phyloP scores from a whole-genome alignment of 2,888 invertebrate genomes.

The Metopia argyrocephala region DNA sequence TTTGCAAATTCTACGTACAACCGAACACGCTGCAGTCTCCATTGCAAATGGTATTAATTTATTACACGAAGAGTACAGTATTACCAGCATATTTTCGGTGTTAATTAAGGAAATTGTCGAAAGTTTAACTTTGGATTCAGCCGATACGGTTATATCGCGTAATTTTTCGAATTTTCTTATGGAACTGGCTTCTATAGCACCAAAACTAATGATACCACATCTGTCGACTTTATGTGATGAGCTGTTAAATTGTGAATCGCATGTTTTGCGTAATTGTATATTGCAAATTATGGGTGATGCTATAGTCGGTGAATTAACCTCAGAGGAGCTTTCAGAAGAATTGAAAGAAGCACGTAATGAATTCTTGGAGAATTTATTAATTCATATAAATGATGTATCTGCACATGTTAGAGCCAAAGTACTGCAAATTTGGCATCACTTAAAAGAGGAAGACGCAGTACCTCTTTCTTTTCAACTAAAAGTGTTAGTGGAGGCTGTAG shows the following conservation, averaged over 20 bases:
- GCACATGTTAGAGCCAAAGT: conserved; percentile 92
- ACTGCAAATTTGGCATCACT: conserved; percentile 88
- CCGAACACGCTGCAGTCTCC: conserved; percentile 73
- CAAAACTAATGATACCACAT: conserved; percentile 77
- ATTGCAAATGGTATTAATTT: conserved; percentile 76
- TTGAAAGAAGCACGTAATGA: conserved; percentile 86
- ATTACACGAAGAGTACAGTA: conserved; percentile 76
- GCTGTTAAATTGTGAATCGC: conserved; percentile 80
- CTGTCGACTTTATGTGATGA: conserved; percentile 76
- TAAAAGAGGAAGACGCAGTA: conserved; percentile 88
- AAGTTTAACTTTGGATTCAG: conserved; percentile 72
- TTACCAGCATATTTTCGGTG: conserved; percentile 75
- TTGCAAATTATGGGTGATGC: conserved; percentile 91
- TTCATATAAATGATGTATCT: conserved; percentile 90
- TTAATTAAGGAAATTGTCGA: conserved; percentile 77
- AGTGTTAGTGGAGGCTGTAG: conserved; percentile 84
- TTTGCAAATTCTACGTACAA: conserved; percentile 80
- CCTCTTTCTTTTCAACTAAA: conserved; percentile 85
- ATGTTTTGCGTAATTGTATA: conserved; percentile 87
- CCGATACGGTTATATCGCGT: conserved; percentile 73
- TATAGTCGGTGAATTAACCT: conserved; percentile 84
- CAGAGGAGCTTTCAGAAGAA: conserved; percentile 85
- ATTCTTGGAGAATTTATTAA: conserved; percentile 87
- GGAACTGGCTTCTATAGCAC: conserved; percentile 75
- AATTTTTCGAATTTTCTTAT: conserved; percentile 77